Conservation (phyloP, 2,888 invertebrate species). For the Candidula unifasciata region DNA sequence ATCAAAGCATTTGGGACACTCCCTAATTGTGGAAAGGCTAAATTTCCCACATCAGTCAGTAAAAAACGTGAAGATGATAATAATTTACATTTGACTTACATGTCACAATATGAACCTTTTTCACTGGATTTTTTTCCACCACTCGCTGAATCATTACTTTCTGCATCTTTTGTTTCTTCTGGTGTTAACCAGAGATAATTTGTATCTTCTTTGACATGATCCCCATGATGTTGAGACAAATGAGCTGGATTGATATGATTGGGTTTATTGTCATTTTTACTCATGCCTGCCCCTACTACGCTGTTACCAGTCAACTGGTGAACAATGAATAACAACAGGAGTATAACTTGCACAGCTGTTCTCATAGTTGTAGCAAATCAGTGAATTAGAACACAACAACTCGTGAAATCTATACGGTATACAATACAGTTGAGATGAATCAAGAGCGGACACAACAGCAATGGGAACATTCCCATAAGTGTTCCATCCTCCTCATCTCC, state of each 20-base stretch:
- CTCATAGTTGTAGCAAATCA: neutral
- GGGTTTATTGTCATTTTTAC: neutral
- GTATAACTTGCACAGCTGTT: too few relatives aligned
- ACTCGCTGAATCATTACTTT: neutral
- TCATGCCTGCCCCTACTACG: slow-evolving; percentile 9
- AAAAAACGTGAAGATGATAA: too few relatives aligned
- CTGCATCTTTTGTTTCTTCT: neutral
- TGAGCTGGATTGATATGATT: neutral
- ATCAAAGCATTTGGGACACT: too few relatives aligned
- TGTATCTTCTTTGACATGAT: neutral
- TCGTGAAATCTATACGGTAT: too few relatives aligned
- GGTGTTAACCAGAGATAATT: neutral
- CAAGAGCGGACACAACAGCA: too few relatives aligned
- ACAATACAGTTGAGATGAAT: too few relatives aligned
- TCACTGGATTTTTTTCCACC: neutral
- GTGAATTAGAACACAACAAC: neutral
- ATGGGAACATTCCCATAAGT: too few relatives aligned
- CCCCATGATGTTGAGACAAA: neutral
- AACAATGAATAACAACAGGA: too few relatives aligned
- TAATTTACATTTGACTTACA: neutral
- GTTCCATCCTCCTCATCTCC: too few relatives aligned
- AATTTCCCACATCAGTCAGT: too few relatives aligned
- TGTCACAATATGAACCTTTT: slow-evolving; percentile 35
- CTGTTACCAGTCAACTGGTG: neutral
- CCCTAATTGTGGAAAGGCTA: too few relatives aligned